A percentile compares a stretch with the other conserved stretches of the same genome.
phyloP scores from a whole-genome alignment of 2,888 invertebrate species.

The Lymantria monacha region DNA sequence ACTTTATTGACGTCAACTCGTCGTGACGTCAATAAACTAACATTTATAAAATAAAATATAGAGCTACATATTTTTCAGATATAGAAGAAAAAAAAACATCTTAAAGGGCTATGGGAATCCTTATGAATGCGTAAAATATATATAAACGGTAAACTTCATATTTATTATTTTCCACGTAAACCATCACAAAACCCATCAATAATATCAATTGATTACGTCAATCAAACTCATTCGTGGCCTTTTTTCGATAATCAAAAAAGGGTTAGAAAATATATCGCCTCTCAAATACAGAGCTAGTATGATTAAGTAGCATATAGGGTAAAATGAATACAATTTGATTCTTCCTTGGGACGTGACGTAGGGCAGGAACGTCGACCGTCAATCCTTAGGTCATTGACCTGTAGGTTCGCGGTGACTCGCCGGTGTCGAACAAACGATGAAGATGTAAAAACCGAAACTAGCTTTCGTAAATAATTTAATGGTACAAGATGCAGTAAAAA shows the following conservation, averaged over 20 bases:
- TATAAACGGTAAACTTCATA: slow-evolving; percentile 6
- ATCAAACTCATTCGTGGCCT: slow-evolving; percentile 25
- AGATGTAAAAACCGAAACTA: slow-evolving; percentile 3
- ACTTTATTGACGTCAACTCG: too few relatives aligned
- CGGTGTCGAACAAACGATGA: slow-evolving; percentile 34
- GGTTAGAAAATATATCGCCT: slow-evolving; percentile 1
- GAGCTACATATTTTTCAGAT: too few relatives aligned
- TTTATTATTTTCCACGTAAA: slow-evolving; percentile 19
- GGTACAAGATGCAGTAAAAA: neutral
- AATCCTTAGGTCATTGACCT: slow-evolving; percentile 32
- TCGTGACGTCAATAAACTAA: slow-evolving; percentile 20
- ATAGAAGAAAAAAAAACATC: too few relatives aligned
- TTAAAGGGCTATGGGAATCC: too few relatives aligned
- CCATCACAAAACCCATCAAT: slow-evolving; percentile 22
- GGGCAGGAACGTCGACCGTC: slow-evolving; percentile 25
- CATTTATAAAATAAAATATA: neutral
- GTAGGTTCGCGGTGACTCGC: slow-evolving; percentile 39
- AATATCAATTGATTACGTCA: slow-evolving; percentile 23
- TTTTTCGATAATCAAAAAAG: slow-evolving; percentile 1
- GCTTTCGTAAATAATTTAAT: neutral
- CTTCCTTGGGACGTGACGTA: slow-evolving; percentile 18
- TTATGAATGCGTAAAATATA: too few relatives aligned
- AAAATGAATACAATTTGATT: neutral
- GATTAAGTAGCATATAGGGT: neutral
- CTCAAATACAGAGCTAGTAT: neutral